Conservation (phyloP, 2,113 vertebrate species). For the Tychaedon coryphoeus region DNA sequence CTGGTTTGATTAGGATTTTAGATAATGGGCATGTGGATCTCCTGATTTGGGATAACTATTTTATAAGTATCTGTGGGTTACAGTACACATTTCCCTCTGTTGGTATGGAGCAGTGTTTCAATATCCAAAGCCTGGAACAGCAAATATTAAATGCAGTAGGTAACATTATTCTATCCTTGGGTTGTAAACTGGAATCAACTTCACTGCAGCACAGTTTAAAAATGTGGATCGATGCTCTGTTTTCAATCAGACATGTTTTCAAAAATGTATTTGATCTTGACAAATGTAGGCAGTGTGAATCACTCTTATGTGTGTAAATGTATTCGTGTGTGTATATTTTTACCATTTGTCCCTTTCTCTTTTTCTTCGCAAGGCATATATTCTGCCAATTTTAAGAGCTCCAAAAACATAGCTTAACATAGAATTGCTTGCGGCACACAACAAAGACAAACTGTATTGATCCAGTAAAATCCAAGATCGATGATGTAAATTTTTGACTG, state of each 20-base stretch:
- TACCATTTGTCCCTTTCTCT: conserved; percentile 32
- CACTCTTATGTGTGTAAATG: conserved; percentile 43
- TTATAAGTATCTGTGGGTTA: not conserved
- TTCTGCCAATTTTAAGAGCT: conserved; percentile 25
- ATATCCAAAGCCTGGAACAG: not conserved
- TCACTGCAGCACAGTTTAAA: not conserved
- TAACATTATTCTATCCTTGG: not conserved
- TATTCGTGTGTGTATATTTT: conserved; percentile 13
- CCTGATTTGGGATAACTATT: not conserved
- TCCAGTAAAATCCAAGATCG: conserved; percentile 27
- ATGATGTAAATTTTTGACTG: conserved; percentile 43
- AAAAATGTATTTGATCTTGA: conserved; percentile 6
- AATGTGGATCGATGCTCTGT: not conserved
- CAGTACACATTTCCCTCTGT: not conserved
- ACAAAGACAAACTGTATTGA: conserved; percentile 32
- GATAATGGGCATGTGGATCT: not conserved
- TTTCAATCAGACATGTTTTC: conserved; percentile 26
- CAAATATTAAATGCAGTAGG: not conserved
- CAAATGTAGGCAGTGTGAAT: conserved; percentile 49
- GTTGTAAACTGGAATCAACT: not conserved
- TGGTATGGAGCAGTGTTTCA: not conserved
- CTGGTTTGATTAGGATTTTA: not conserved
- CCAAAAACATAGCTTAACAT: not conserved
- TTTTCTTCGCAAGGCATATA: not conserved
- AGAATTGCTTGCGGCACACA: not conserved